Percentiles rank a stretch among this genome's conserved stretches.
Conservation (phyloP, 2,888 invertebrate species). For the Lampropteryx suffumata region DNA sequence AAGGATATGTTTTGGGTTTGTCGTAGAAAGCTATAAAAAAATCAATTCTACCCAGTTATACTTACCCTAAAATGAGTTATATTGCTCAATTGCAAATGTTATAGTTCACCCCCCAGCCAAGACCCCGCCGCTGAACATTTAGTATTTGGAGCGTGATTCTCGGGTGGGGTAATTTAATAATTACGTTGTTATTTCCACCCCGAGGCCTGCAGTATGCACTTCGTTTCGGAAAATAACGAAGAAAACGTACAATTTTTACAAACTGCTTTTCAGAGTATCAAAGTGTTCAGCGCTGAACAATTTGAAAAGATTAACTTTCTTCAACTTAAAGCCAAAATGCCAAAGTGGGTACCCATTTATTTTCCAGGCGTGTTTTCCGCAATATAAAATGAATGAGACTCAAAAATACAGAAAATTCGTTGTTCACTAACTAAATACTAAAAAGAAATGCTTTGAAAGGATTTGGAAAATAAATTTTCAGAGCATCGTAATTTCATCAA, state of each 20-base stretch:
- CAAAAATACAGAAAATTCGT: too few species aligned
- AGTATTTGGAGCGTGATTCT: slow-evolving; percentile 38
- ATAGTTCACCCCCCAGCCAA: not conserved
- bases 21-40: too few species aligned
- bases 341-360: too few species aligned
- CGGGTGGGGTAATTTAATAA: slow-evolving; percentile 60
- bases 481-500: slow-evolving; percentile 1
- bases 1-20: too few species aligned
- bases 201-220: slow-evolving; percentile 27
- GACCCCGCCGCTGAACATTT: slow-evolving; percentile 9
- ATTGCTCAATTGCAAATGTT: too few species aligned
- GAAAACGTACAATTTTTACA: slow-evolving; percentile 7
- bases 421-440: not conserved
- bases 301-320: not conserved
- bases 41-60: too few species aligned
- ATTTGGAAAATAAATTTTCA: not conserved
- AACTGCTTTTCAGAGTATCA: not conserved
- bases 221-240: slow-evolving; percentile 11
- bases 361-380: too few species aligned
- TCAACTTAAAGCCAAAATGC: too few species aligned
- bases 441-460: not conserved
- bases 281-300: too few species aligned
- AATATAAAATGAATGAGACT: too few species aligned
- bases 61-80: too few species aligned
- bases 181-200: slow-evolving; percentile 56